phyloP scores from a whole-genome alignment of 2,113 vertebrate genomes.

The Cephalopterus ornatus region DNA sequence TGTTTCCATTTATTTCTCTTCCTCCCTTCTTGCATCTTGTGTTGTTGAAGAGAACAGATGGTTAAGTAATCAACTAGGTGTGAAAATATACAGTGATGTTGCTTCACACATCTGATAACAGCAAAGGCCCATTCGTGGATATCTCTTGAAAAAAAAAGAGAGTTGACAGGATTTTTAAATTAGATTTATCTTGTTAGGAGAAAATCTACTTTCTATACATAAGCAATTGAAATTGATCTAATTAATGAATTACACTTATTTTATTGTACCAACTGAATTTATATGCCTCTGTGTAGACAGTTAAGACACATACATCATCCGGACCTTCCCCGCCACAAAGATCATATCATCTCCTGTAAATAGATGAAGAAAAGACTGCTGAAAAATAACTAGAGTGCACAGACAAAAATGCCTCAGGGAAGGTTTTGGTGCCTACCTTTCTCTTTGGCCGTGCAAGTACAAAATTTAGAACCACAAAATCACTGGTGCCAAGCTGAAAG shows the following conservation, averaged over 20 bases:
- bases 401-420: background rate
- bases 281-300: background rate
- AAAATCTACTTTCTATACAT: background rate
- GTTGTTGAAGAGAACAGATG: conserved; percentile 36
- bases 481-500: background rate
- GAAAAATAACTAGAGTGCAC: background rate
- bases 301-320: background rate
- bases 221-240: background rate
- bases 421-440: background rate
- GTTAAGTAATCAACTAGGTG: conserved; percentile 53
- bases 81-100: conserved; percentile 37
- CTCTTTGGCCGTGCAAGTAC: background rate
- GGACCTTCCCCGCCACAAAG: background rate
- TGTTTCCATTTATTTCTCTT: conserved; percentile 6
- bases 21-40: background rate
- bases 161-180: background rate
- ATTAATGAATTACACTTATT: background rate
- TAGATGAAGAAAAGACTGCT: background rate
- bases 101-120: conserved; percentile 53
- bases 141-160: background rate
- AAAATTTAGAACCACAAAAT: background rate
- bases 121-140: background rate
- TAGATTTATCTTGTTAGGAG: background rate
- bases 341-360: background rate
- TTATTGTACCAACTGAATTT: background rate